A percentile compares a stretch with the other conserved stretches of the same genome.
phyloP scores from a whole-genome alignment of 2,888 invertebrate genomes.

The Fragum fragum region DNA sequence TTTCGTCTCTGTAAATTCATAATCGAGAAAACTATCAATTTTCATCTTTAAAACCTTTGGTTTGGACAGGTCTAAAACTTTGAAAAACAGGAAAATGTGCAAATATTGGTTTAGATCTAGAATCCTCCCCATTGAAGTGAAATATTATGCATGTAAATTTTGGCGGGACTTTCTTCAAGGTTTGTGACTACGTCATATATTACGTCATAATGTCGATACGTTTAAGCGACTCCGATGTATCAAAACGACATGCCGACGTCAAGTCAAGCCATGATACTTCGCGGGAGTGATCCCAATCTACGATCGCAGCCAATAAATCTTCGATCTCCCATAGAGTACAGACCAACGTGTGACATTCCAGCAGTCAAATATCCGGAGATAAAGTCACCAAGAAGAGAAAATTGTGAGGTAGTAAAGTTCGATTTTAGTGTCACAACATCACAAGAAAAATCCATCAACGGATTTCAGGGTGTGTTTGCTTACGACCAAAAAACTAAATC shows the following conservation, averaged over 20 bases:
- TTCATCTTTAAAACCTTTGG: too few relatives aligned
- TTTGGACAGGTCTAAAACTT: too few relatives aligned
- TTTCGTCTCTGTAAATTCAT: too few relatives aligned
- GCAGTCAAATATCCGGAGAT: background rate
- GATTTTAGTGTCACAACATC: slow-evolving; percentile 43
- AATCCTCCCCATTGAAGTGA: too few relatives aligned
- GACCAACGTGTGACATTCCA: background rate
- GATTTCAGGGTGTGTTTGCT: slow-evolving; percentile 58
- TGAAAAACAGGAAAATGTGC: too few relatives aligned
- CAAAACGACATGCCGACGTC: slow-evolving; percentile 60
- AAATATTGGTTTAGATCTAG: too few relatives aligned
- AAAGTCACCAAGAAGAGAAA: slow-evolving; percentile 2
- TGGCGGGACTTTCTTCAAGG: too few relatives aligned
- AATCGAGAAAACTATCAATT: too few relatives aligned
- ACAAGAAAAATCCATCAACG: slow-evolving; percentile 28
- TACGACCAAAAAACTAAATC: slow-evolving; percentile 55
- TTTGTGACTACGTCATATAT: too few relatives aligned
- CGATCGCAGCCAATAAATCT: background rate
- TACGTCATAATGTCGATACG: too few relatives aligned
- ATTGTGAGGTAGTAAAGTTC: slow-evolving; percentile 57
- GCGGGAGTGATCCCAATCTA: slow-evolving; percentile 33
- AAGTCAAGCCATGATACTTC: slow-evolving; percentile 64
- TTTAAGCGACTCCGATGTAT: too few relatives aligned
- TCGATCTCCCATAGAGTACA: background rate
- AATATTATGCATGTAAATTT: too few relatives aligned